phyloP scores from a whole-genome alignment of 2,888 invertebrate genomes.

The Xestia c-nigrum region DNA sequence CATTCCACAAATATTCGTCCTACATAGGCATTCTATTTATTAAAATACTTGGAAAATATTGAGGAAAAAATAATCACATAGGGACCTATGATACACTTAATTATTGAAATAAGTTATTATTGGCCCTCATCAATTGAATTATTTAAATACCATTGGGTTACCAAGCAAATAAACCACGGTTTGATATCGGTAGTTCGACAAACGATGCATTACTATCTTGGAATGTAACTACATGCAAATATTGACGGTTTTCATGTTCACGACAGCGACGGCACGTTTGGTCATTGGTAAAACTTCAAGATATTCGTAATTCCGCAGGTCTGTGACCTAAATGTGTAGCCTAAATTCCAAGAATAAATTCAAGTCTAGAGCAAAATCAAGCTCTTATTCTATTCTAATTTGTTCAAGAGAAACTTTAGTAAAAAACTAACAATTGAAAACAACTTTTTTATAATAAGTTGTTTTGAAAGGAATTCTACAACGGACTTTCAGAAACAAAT shows the following conservation, averaged over 20 bases:
- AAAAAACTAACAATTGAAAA: not conserved
- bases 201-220: constrained; percentile 7
- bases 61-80: constrained; percentile 32
- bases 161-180: not conserved
- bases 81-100: not conserved
- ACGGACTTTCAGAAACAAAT: not conserved
- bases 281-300: constrained; percentile 25
- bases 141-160: not conserved
- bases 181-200: not conserved
- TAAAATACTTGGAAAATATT: constrained; percentile 25
- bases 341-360: constrained; percentile 35
- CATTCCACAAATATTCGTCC: not conserved
- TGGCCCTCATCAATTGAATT: constrained; percentile 5
- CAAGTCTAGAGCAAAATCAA: constrained; percentile 13
- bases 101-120: constrained; percentile 5
- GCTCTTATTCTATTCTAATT: not conserved
- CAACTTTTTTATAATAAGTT: not conserved
- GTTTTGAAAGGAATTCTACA: constrained; percentile 5
- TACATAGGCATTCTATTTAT: not conserved
- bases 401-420: not conserved
- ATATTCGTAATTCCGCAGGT: constrained; percentile 27
- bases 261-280: constrained; percentile 3
- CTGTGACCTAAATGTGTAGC: constrained; percentile 53
- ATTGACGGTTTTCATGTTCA: constrained; percentile 14
- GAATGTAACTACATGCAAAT: constrained; percentile 27